These are phyloP conservation scores for Antechinus flavipes DNA, from an alignment of 2,113 vertebrate genomes.

Conservation along the genomic window DNA sequence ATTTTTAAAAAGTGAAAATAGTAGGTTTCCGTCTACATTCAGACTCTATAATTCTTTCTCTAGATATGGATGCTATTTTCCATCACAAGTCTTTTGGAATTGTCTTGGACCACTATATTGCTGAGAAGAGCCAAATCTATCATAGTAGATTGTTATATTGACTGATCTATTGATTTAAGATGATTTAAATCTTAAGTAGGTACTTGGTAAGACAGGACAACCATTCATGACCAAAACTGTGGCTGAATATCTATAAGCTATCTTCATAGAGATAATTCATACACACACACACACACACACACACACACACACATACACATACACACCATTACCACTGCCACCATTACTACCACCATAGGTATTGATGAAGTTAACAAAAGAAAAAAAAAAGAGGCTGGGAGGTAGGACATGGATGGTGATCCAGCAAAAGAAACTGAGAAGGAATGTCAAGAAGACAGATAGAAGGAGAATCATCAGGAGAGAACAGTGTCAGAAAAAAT, in stretches of 20 bases:
- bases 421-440: background rate
- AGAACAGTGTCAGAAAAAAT: background rate
- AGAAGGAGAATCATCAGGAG: background rate
- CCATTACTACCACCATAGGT: background rate
- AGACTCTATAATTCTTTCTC: too few species aligned
- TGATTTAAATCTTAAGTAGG: too few species aligned
- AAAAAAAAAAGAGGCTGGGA: background rate
- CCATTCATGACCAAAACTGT: background rate
- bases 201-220: background rate
- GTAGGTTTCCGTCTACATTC: too few species aligned
- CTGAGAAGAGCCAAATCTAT: too few species aligned
- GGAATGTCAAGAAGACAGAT: background rate
- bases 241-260: background rate
- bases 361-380: background rate
- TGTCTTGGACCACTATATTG: too few species aligned
- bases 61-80: too few species aligned
- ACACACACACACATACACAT: background rate
- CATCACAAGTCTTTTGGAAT: too few species aligned
- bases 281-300: background rate
- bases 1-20: too few species aligned
- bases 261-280: background rate
- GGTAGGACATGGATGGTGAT: background rate
- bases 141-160: background rate
- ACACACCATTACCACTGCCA: background rate
- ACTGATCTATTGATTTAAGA: background rate